Evolutionary conservation across 1,140 invertebrate species (phyloP), one percentile per base, ranked within the genome.

Genomic region (Temnothorax nylanderi): DNA sequence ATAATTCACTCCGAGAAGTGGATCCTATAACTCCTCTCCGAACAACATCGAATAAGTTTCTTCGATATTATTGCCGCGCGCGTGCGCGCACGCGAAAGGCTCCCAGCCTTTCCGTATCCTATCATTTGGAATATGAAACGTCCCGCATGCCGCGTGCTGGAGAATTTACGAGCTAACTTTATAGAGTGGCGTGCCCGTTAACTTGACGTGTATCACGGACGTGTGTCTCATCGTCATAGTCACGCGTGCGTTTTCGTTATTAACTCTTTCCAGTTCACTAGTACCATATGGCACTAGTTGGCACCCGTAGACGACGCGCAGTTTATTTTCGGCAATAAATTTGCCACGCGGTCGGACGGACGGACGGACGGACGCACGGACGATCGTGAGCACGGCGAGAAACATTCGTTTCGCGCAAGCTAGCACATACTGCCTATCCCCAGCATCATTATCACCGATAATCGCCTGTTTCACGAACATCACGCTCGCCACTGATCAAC

Each of bases 251-350:
- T 82, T 74, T 26, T 74, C 80, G 80, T 84, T 84, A 84, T 84
- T 84, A 84, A 84, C 80, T 84, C 80, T 84, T 84, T 84, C 69
- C 80, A 84, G 80, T 60, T 32, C 80, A 84, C 80, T 75, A 84
- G 80, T 60, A 75, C 69, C 80, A 84, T 84, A 75, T 84, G 80
- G 80, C 80, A 84, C 69, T 84, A 84, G 69, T 84, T 84, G 80
- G 80, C 80, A 84, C 69, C 56, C 69, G 54, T 84, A 75, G 69
- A 74, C 80, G 69, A 74, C 80, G 32, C 69, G 80, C 80, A n/a
- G 69, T 84, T 84, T 84, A 84, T 84, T 84, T 84, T 84, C 69
- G 80, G 54, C 80, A 74, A 84, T 82, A 82, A 74, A 82, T 82
- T 82, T 74, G 67, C 78, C 65, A 7, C 21, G 60, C 76, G 51